Evolutionary conservation across 2,113 vertebrate species (phyloP).

Genomic region (Mionectes macconnelli): DNA sequence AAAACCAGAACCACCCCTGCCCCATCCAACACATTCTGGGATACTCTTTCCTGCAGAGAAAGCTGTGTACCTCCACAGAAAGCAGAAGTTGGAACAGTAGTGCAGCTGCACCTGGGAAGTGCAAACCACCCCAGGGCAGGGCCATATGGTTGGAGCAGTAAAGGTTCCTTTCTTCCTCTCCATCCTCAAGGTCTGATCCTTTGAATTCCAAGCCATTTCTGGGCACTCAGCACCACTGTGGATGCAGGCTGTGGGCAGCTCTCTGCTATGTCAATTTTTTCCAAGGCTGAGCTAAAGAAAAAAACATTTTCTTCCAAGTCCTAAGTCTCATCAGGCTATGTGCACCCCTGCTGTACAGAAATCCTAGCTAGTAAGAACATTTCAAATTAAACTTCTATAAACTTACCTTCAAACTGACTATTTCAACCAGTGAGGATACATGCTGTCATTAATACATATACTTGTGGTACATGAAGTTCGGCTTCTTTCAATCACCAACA

Average conservation of each 20-base stretch:
- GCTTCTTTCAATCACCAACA: background rate
- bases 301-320: background rate
- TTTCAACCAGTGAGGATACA: background rate
- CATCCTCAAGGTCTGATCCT: background rate
- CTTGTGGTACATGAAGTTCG: background rate
- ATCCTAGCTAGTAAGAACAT: background rate
- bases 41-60: background rate
- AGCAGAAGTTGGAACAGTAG: background rate
- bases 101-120: background rate
- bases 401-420: background rate
- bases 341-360: background rate
- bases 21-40: background rate
- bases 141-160: background rate
- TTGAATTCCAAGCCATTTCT: background rate
- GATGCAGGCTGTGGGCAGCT: background rate
- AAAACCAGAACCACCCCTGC: background rate
- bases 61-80: background rate
- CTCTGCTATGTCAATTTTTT: background rate
- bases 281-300: background rate
- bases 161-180: background rate
- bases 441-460: background rate
- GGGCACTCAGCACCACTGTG: background rate
- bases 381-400: background rate
- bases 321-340: background rate
- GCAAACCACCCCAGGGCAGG: background rate